These are phyloP conservation scores for Trichonephila inaurata DNA, from an alignment of 1,140 invertebrate genomes.

Conservation along the genomic window DNA sequence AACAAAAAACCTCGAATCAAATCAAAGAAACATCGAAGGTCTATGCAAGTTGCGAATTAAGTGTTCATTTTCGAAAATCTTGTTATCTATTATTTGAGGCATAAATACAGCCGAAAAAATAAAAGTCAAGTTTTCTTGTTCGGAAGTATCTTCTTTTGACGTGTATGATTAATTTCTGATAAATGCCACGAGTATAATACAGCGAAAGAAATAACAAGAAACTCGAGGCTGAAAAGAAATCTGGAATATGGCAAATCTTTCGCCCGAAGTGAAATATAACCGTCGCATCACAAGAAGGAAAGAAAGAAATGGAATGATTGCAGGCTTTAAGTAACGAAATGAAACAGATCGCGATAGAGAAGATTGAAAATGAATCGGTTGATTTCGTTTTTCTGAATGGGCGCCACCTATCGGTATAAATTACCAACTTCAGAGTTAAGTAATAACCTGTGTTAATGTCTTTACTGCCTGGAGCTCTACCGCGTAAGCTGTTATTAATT, in stretches of 20 bases:
- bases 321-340: conserved; percentile 43
- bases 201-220: neutral
- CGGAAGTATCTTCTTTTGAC: neutral
- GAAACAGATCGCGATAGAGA: conserved; percentile 36
- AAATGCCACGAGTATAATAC: conserved; percentile 33
- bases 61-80: neutral
- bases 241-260: conserved; percentile 26
- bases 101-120: neutral
- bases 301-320: conserved; percentile 8
- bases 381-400: conserved; percentile 58
- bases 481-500: conserved; percentile 74
- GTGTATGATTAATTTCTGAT: conserved; percentile 27
- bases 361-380: conserved; percentile 64
- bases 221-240: neutral
- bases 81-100: conserved; percentile 4
- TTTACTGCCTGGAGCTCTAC: conserved; percentile 44
- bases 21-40: no score
- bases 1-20: no score
- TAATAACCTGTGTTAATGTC: conserved; percentile 70
- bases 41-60: neutral
- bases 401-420: conserved; percentile 63
- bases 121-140: neutral
- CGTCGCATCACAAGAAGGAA: conserved; percentile 12
- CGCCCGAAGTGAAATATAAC: conserved; percentile 34
- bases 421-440: conserved; percentile 66